Evolutionary conservation across 1,140 invertebrate genomes (phyloP), one percentile per base, ranked within the genome.

Genomic region (Bombus affinis): DNA sequence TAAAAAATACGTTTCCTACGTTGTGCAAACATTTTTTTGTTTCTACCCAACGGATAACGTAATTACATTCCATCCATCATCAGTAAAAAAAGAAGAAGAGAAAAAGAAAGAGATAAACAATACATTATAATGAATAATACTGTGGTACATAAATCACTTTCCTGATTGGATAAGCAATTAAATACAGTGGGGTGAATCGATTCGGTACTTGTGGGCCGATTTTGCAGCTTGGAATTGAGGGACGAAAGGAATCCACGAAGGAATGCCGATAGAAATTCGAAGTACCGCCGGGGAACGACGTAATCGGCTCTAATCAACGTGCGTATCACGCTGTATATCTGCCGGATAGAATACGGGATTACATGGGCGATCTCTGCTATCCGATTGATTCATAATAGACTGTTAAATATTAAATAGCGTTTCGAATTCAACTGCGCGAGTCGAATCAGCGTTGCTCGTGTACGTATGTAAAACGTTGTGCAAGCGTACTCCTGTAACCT

Each of bases 271-370:
- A 90, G 81, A 87, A 87, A 87, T 90, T 85, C 59, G 78, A 73
- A 71, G 76, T 82, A 82, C 72, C 82, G 44, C 53, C 35, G 44
- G 44, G 8, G 74, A 79, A 87, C 78, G 57, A 87, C 70, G 82
- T 89, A 90, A 90, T 90, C 89, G 86, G 47, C n/a, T 79, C 82
- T 89, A 90, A 90, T 90, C 88, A 90, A 84, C 70, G 81, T 87
- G 81, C 85, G 81, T 81, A 85, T 84, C 78, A 83, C 78, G 85
- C 25, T 66, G 68, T 47, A 66, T 71, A 83, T 89, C 83, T 70
- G 73, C 47, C 73, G 59, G 59, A 47, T 86, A 53, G 77, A 80
- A 81, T 82, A 87, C 85, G n/a, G 53, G 85, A 90, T 90, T 89
- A 87, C 86, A 28, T 76, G 73, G 18, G 22, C 74, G 73, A 79